Evolutionary conservation across 1,140 invertebrate genomes (phyloP), one percentile per base, ranked within the genome.

Genomic region (Rhysida immarginata): DNA sequence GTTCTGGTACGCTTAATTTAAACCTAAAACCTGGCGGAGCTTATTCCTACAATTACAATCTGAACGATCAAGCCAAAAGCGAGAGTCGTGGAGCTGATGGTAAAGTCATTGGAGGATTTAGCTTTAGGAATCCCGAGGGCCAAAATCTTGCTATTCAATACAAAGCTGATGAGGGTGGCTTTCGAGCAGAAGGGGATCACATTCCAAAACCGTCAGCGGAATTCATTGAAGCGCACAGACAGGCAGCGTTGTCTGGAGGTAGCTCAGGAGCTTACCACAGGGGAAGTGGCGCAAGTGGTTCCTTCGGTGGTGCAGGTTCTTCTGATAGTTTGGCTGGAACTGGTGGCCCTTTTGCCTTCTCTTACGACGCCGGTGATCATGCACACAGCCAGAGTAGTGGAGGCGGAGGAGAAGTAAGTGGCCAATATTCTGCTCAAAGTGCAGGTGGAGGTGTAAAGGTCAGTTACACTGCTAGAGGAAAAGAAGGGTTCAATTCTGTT

Each of bases 91-190:
- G 79, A 13, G 70, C 71, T 52, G 74, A 74, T 27, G 75, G 70
- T 29, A 58, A 75, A 1, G 77, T 81, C 27, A 69, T 72, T 42
- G 77, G 77, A 23, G 76, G 80, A 63, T 84, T 84, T 69, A 74
- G 73, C 2, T 61, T 77, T 14, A 59, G 75, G 48, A 74, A 76
- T 55, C 60, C 74, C 13, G 75, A 77, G 41, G 75, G 75, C 14
- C 78, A 79, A 25, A 74, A 79, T 53, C 65, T 74, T 43, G 71
- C 66, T 43, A 80, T 81, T 24, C 74, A 79, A 53, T 81, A 82
- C 61, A 64, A 74, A 3, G 78, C 81, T 2, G 81, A 83, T 63
- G 60, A 74, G n/a, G 14, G 76, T 53, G 79, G 79, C 1, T 81
- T 74, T 71, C 75, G 74, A 35, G 74, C 78, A 2, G 59, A 62